These are phyloP conservation scores for honey bee (Apis mellifera) DNA, from an alignment of 1,140 invertebrate genomes.

Conservation along the genomic window DNA sequence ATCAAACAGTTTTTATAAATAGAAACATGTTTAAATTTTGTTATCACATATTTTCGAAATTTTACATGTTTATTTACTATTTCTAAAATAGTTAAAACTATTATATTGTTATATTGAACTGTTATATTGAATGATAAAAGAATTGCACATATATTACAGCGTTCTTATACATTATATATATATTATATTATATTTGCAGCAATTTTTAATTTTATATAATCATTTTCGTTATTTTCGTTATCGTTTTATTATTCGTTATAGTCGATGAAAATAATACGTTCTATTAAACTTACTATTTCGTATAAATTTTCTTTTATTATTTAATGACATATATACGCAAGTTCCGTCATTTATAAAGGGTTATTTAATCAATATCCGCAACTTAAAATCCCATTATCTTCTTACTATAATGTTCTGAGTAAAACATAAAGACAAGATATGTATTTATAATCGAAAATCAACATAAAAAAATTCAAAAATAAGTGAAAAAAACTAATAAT, in stretches of 20 bases:
- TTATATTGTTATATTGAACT: background rate
- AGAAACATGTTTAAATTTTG: background rate
- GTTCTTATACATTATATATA: background rate
- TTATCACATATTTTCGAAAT: background rate
- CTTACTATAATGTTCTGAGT: background rate
- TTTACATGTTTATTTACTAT: background rate
- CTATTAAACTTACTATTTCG: conserved; percentile 1
- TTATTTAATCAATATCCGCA: conserved; percentile 28
- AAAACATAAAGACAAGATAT: background rate
- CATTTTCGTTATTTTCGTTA: background rate
- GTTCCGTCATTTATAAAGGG: background rate
- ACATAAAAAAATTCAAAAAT: background rate
- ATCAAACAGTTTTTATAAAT: background rate
- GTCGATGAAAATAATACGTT: conserved; percentile 10
- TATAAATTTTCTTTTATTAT: conserved; percentile 23
- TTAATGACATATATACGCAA: background rate
- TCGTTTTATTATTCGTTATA: too few species aligned
- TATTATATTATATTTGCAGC: background rate
- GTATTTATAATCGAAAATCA: background rate
- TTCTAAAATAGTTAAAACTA: background rate
- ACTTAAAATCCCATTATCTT: background rate
- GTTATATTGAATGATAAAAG: background rate
- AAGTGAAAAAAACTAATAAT: background rate
- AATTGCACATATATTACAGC: background rate
- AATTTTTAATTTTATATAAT: background rate